Base-by-base conservation (phyloP, 2,797 vertebrate species). In the Scolopax rusticola region DNA sequence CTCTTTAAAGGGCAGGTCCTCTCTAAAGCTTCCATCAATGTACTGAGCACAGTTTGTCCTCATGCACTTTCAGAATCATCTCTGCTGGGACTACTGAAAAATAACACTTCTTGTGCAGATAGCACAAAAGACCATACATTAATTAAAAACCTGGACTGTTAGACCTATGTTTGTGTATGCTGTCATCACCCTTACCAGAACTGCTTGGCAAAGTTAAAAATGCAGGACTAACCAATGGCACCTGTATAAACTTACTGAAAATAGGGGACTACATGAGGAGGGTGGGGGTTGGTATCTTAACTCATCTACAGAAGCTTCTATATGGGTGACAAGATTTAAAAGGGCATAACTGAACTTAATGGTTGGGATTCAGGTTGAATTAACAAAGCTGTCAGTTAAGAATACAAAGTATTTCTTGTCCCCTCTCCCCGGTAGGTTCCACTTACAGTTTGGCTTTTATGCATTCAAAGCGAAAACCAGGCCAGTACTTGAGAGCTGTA, bases 381-480 rank as follows among this genome's bases (percentile, higher is more conserved):
- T 90, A 93, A 12, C 28, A 67, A 76, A 81, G 19, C 16, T 85
- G 61, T 60, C 48, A 64, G 33, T 89, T 67, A 48, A 74, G 38
- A 92, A 77, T 48, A 51, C 13, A 45, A 76, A 92, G 5, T 28
- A 67, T 89, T 89, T 85, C 17, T 91, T 59, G 45, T 71, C 12
- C 17, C 15, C 4, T 77, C 19, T 69, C 5, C 43, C 53, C 36
- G 61, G 23, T 63, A 78, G 30, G 45, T 91, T 89, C 89, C 54
- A 40, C 15, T 88, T 78, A 50, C 13, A 21, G 16, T 54, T 65
- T 63, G 16, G 2, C 13, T 71, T 85, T 85, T n/a, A 27, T 60
- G 68, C 2, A 0, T 53, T 68, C 9, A 24, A 51, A 86, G 27
- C 43, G 7, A 93, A 82, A 94, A 20, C 12, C 54, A 77, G 33